phyloP scores from a whole-genome alignment of 2,888 invertebrate species.

The Drosophila recens region DNA sequence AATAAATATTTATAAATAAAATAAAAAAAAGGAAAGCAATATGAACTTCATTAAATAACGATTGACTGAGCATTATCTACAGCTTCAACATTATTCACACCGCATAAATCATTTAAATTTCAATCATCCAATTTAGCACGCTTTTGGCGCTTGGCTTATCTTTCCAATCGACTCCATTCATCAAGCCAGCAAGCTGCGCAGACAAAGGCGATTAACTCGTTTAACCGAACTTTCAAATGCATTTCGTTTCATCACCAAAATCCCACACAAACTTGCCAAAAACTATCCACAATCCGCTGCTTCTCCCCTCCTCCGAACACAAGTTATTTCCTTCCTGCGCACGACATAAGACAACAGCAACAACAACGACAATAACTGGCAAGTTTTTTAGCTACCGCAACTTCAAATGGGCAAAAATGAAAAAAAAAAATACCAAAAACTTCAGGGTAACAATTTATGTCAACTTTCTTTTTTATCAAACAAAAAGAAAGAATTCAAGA shows the following conservation, averaged over 20 bases:
- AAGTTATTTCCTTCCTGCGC: constrained; percentile 72
- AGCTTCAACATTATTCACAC: constrained; percentile 10
- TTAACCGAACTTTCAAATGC: constrained; percentile 74
- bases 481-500: constrained; percentile 71
- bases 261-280: constrained; percentile 60
- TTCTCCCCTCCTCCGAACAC: constrained; percentile 13
- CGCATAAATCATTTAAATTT: constrained; percentile 16
- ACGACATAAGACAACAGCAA: constrained; percentile 43
- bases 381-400: constrained; percentile 64
- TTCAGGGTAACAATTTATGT: constrained; percentile 72
- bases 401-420: constrained; percentile 40
- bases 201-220: constrained; percentile 73
- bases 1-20: not conserved
- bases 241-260: constrained; percentile 57
- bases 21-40: not conserved
- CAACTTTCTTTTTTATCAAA: constrained; percentile 80
- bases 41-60: too few species aligned
- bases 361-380: constrained; percentile 37
- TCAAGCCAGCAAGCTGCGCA: constrained; percentile 33
- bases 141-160: constrained; percentile 40
- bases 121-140: constrained; percentile 32
- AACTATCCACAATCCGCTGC: constrained; percentile 38
- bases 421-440: constrained; percentile 35
- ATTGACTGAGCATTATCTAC: not conserved
- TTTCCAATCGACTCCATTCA: constrained; percentile 33